phyloP scores from a whole-genome alignment of 1,140 invertebrate species.

The Melanaphis sacchari region DNA sequence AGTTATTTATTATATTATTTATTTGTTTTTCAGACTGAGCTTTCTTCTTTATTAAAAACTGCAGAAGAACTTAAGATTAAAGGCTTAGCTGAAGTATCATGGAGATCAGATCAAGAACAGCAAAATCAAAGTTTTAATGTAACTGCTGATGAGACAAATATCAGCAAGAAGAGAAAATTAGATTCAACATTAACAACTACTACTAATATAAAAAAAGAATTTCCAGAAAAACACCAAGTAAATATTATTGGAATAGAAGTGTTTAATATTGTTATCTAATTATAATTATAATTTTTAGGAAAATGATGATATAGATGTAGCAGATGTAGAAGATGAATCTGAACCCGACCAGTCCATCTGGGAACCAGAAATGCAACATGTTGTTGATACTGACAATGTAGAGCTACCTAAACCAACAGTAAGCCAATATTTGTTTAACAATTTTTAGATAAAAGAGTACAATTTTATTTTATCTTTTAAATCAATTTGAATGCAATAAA shows the following conservation, averaged over 20 bases:
- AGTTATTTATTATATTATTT: background rate
- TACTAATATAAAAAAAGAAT: slow-evolving; percentile 51
- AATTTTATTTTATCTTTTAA: background rate
- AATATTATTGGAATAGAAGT: background rate
- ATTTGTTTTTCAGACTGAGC: slow-evolving; percentile 71
- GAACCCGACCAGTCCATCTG: slow-evolving; percentile 60
- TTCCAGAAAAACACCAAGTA: slow-evolving; percentile 18
- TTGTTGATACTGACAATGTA: background rate
- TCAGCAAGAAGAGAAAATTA: slow-evolving; percentile 60
- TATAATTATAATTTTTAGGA: slow-evolving; percentile 19
- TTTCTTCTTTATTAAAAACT: slow-evolving; percentile 86
- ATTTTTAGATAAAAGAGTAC: background rate
- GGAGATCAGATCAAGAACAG: slow-evolving; percentile 65
- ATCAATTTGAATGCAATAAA: background rate
- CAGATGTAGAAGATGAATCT: slow-evolving; percentile 59
- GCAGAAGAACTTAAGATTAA: slow-evolving; percentile 91
- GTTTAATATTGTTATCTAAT: background rate
- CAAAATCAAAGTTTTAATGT: slow-evolving; percentile 25
- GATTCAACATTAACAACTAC: slow-evolving; percentile 55
- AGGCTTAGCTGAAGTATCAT: slow-evolving; percentile 86
- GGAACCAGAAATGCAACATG: slow-evolving; percentile 51
- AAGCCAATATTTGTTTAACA: background rate
- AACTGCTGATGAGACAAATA: background rate
- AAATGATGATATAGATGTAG: slow-evolving; percentile 46
- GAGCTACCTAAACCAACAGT: slow-evolving; percentile 9